phyloP scores from a whole-genome alignment of 2,113 vertebrate species.

The Vulpes lagopus region DNA sequence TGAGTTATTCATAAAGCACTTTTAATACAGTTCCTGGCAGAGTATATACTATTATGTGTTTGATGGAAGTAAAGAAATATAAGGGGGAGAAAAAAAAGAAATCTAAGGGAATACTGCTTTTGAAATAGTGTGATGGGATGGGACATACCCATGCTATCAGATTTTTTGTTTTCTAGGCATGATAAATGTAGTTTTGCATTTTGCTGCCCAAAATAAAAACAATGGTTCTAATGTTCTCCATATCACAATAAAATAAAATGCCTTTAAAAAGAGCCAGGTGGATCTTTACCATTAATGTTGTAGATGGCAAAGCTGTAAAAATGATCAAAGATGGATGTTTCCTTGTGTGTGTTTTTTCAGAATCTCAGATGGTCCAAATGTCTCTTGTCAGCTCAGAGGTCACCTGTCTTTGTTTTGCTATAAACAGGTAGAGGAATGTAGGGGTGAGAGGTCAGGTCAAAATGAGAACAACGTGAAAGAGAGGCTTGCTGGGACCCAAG shows the following conservation, averaged over 20 bases:
- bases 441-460: constrained; percentile 19
- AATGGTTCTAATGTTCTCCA: not conserved
- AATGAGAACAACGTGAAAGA: not conserved
- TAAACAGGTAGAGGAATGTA: constrained; percentile 69
- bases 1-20: not conserved
- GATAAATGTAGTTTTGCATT: not conserved
- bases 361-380: not conserved
- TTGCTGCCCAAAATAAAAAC: not conserved
- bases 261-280: not conserved
- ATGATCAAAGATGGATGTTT: not conserved
- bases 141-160: not conserved
- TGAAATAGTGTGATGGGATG: no score
- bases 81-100: not conserved
- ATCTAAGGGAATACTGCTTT: not conserved
- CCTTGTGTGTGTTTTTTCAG: not conserved
- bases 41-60: not conserved
- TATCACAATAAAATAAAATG: constrained; percentile 50
- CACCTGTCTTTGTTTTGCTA: constrained; percentile 58
- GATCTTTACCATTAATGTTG: not conserved
- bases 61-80: not conserved
- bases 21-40: not conserved
- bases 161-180: not conserved
- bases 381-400: not conserved
- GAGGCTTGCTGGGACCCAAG: not conserved
- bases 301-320: not conserved